A percentile compares a stretch with the other conserved stretches of the same genome.
Conservation (phyloP, 1,140 invertebrate species). For the Meloidogyne chitwoodi region DNA sequence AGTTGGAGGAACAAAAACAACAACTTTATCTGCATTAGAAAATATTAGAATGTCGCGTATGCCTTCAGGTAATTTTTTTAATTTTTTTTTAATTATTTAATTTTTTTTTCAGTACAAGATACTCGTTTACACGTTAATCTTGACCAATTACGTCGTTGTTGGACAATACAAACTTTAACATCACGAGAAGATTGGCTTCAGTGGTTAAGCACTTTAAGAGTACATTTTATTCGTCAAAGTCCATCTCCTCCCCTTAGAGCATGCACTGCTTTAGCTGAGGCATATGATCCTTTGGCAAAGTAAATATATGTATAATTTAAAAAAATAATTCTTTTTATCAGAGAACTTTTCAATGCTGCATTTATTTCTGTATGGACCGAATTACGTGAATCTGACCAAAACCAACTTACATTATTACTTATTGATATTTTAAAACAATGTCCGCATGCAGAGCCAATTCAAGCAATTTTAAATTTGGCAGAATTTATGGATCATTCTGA, state of each 20-base stretch:
- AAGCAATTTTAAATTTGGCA: constrained; percentile 91
- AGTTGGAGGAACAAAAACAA: background rate
- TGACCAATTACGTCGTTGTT: constrained; percentile 40
- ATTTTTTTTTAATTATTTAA: background rate
- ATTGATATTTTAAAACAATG: constrained; percentile 84
- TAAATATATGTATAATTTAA: constrained; percentile 38
- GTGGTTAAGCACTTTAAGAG: constrained; percentile 81
- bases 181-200: constrained; percentile 91
- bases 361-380: constrained; percentile 99
- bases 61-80: background rate
- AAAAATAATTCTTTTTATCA: constrained; percentile 43
- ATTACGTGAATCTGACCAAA: constrained; percentile 74
- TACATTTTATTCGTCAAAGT: constrained; percentile 88
- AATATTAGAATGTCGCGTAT: background rate
- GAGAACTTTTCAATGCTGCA: constrained; percentile 94
- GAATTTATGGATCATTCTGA: constrained; percentile 99
- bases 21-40: background rate
- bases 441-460: constrained; percentile 90
- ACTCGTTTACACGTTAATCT: constrained; percentile 24
- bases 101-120: background rate
- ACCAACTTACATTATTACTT: constrained; percentile 79
- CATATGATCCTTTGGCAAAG: constrained; percentile 81
- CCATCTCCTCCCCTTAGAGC: constrained; percentile 84
- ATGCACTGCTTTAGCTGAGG: constrained; percentile 84
- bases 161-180: constrained; percentile 31